Evolutionary conservation across 1,140 invertebrate genomes (phyloP).

Genomic region (Amphibalanus amphitrite): DNA sequence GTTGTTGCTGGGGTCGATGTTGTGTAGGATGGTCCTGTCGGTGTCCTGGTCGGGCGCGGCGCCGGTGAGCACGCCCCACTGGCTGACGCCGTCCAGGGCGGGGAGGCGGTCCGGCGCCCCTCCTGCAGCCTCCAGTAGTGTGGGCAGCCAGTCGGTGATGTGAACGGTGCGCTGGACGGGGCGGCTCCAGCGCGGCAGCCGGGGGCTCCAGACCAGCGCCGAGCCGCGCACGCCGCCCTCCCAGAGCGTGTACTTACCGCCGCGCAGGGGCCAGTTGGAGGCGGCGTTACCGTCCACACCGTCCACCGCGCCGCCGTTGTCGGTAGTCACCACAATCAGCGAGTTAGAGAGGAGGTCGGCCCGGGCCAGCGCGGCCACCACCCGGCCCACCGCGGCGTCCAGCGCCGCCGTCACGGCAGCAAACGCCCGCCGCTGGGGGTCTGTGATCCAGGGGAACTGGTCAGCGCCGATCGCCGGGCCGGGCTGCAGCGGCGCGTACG

Average conservation of each 20-base stretch:
- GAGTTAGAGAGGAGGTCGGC: constrained; percentile 49
- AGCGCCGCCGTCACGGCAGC: constrained; percentile 64
- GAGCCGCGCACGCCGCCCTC: constrained; percentile 30
- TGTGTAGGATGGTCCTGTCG: not conserved
- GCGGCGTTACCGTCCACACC: constrained; percentile 67
- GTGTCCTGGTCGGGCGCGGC: not conserved
- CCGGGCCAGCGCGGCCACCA: constrained; percentile 46
- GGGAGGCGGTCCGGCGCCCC: not conserved
- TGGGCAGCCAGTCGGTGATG: constrained; percentile 79
- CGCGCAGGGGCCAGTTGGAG: constrained; percentile 38
- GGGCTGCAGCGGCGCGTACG: constrained; percentile 54
- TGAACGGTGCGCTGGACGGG: constrained; percentile 34
- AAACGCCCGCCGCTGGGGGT: constrained; percentile 50
- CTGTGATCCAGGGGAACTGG: constrained; percentile 48
- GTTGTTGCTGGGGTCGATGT: constrained; percentile 1
- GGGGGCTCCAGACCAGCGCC: constrained; percentile 58
- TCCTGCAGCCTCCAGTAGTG: constrained; percentile 37
- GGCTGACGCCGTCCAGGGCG: not conserved
- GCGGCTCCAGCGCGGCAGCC: not conserved
- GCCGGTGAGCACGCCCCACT: not conserved
- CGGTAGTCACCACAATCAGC: constrained; percentile 64
- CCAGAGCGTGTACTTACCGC: constrained; percentile 32
- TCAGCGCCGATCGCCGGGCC: constrained; percentile 44
- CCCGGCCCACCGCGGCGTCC: constrained; percentile 63
- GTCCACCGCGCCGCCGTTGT: constrained; percentile 68